Conservation (phyloP, 2,113 vertebrate genomes). For the Psophia crepitans region DNA sequence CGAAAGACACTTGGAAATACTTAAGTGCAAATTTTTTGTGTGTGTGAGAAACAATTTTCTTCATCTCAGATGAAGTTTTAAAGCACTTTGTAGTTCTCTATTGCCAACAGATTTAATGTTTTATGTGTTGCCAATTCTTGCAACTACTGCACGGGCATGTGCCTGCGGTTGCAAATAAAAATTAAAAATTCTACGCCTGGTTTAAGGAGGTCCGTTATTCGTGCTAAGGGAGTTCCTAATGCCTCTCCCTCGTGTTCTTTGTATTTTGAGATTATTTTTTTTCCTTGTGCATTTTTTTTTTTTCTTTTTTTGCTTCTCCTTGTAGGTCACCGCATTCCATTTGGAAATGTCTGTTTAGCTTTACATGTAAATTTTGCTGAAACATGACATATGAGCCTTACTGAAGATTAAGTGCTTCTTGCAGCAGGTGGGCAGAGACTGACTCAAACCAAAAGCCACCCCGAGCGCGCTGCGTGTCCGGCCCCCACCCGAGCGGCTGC, state of each 20-base stretch:
- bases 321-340: conserved; percentile 75
- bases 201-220: conserved; percentile 70
- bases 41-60: conserved; percentile 74
- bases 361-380: conserved; percentile 73
- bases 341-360: conserved; percentile 79
- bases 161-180: conserved; percentile 71
- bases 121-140: conserved; percentile 84
- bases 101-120: conserved; percentile 87
- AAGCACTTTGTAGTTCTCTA: conserved; percentile 97
- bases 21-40: conserved; percentile 71
- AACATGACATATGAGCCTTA: conserved; percentile 77
- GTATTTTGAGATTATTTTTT: conserved; percentile 61
- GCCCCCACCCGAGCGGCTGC: conserved; percentile 55
- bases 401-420: conserved; percentile 76
- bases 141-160: conserved; percentile 63
- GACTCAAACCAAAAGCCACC: conserved; percentile 23
- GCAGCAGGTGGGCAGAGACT: conserved; percentile 74
- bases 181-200: conserved; percentile 39
- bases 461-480: conserved; percentile 33
- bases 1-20: conserved; percentile 71
- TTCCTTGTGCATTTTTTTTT: conserved; percentile 54
- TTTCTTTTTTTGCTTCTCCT: conserved; percentile 77
- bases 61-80: conserved; percentile 78
- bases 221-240: conserved; percentile 46
- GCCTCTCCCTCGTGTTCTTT: conserved; percentile 60